Evolutionary conservation across 2,113 vertebrate genomes (phyloP).

Genomic region (Ageneiosus marmoratus): DNA sequence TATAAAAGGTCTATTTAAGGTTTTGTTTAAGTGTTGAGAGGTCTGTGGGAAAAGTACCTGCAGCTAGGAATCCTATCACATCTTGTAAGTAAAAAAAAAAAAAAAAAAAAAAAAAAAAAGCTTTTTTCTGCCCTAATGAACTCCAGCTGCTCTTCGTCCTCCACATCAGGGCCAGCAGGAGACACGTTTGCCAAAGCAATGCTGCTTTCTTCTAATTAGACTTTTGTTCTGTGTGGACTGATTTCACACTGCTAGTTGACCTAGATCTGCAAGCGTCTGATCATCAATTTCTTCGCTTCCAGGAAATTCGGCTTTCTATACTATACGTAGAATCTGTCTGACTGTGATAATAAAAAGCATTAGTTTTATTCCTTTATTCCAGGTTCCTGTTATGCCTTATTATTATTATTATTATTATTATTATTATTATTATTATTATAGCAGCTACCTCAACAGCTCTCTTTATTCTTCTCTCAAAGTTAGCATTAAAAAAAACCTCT

Average conservation of each 20-base stretch:
- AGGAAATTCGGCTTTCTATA: background rate
- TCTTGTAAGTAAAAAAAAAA: background rate
- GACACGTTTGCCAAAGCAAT: constrained; percentile 44
- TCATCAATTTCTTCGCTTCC: constrained; percentile 15
- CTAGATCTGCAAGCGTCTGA: constrained; percentile 61
- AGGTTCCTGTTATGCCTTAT: too few species aligned
- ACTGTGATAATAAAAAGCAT: background rate
- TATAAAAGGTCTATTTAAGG: background rate
- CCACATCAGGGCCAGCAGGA: constrained; percentile 50
- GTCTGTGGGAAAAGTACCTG: constrained; percentile 32
- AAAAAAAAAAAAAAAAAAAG: too few species aligned
- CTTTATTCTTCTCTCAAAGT: background rate
- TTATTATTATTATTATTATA: too few species aligned
- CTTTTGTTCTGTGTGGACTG: constrained; percentile 48
- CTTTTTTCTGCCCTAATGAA: constrained; percentile 47
- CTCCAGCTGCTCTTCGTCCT: constrained; percentile 54
- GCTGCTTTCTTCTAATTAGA: constrained; percentile 64
- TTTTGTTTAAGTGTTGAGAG: constrained; percentile 4
- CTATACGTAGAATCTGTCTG: background rate
- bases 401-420: too few species aligned
- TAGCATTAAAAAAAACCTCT: background rate
- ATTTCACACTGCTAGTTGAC: constrained; percentile 67
- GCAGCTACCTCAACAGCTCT: background rate
- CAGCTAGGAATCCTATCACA: constrained; percentile 1
- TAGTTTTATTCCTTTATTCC: background rate